Evolutionary conservation across 1,140 invertebrate genomes (phyloP).

Genomic region (Panagrolaimus sp.): DNA sequence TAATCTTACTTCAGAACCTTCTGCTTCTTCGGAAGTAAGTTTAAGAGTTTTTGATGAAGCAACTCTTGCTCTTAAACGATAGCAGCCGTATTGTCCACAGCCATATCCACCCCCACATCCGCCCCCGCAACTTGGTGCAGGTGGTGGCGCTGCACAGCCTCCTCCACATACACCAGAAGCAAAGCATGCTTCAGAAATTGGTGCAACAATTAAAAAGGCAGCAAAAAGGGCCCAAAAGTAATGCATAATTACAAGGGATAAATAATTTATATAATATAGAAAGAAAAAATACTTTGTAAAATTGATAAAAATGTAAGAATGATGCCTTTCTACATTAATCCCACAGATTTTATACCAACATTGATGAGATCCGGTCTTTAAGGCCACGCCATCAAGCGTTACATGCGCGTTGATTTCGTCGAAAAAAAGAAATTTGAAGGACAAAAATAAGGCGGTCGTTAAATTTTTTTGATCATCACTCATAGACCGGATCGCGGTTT

Average conservation of each 20-base stretch:
- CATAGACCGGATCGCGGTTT: too few relatives aligned
- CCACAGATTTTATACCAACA: neutral
- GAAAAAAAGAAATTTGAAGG: neutral
- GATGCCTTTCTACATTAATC: neutral
- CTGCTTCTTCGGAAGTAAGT: neutral
- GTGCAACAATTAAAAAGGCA: conserved; percentile 6
- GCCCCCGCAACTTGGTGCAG: conserved; percentile 23
- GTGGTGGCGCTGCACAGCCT: conserved; percentile 17
- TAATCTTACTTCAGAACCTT: neutral
- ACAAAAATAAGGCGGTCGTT: neutral
- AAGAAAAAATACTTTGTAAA: neutral
- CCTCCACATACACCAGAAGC: conserved; percentile 39
- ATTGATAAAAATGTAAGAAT: neutral
- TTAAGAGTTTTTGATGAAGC: conserved; percentile 28
- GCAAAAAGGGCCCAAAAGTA: neutral
- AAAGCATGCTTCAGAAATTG: conserved; percentile 36
- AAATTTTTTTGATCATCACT: too few relatives aligned
- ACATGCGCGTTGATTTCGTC: neutral
- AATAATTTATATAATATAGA: neutral
- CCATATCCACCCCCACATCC: conserved; percentile 22
- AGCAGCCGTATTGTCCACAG: conserved; percentile 25
- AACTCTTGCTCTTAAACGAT: conserved; percentile 22
- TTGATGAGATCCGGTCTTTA: conserved; percentile 7
- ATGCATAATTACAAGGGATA: neutral
- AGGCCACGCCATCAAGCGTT: conserved; percentile 4